Evolutionary conservation across 2,113 vertebrate species (phyloP).

Genomic region (Aldabrachelys gigantea): DNA sequence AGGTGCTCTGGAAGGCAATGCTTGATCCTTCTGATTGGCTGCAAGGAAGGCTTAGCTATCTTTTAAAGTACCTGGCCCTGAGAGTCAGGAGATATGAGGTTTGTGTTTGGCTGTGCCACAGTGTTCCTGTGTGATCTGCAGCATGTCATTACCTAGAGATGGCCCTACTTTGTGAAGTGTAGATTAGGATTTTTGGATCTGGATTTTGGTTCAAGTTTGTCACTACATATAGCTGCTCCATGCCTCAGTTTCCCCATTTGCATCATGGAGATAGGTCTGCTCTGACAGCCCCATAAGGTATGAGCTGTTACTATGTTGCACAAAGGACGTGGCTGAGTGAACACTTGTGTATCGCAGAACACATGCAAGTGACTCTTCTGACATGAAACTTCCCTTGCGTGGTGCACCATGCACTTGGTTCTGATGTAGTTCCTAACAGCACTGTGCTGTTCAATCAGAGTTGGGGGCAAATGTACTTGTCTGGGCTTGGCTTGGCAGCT

Average conservation of each 20-base stretch:
- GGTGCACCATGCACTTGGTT: accelerated
- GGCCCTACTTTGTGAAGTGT: background rate
- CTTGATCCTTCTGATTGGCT: background rate
- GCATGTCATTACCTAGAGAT: background rate
- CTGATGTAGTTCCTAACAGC: background rate
- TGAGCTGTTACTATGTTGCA: background rate
- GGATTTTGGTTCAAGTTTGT: background rate
- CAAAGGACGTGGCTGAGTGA: background rate
- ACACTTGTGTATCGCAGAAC: background rate
- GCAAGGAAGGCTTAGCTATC: background rate
- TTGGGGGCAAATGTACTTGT: accelerated
- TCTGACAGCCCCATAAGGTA: too few relatives aligned
- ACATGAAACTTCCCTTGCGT: background rate
- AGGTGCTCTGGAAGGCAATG: background rate
- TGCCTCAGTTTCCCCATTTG: background rate
- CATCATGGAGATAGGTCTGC: background rate
- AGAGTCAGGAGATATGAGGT: background rate
- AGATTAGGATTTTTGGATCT: background rate
- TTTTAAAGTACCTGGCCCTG: background rate
- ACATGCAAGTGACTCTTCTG: too few relatives aligned
- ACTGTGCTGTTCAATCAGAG: background rate
- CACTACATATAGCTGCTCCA: background rate
- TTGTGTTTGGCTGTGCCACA: background rate
- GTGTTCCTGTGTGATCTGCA: accelerated
- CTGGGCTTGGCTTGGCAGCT: background rate